Evolutionary conservation across 2,797 vertebrate species (phyloP).

Genomic region (Microchirus variegatus): DNA sequence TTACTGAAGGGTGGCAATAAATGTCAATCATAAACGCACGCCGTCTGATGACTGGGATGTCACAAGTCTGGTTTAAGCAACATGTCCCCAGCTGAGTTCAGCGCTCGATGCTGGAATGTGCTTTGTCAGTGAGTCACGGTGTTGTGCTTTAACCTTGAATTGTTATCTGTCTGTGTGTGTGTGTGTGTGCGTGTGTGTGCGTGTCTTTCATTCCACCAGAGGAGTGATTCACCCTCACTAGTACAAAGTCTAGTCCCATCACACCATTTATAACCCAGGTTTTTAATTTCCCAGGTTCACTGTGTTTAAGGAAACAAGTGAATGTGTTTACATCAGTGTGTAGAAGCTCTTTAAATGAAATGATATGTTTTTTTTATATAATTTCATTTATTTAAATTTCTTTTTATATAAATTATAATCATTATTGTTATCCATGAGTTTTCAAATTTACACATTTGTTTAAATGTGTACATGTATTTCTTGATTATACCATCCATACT

Average conservation of each 20-base stretch:
- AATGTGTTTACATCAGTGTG: too few species aligned
- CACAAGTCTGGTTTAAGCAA: constrained; percentile 34
- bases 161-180: constrained; percentile 32
- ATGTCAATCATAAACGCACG: too few species aligned
- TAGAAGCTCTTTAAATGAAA: background rate
- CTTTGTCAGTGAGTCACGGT: constrained; percentile 70
- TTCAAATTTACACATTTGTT: too few species aligned
- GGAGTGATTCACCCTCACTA: constrained; percentile 46
- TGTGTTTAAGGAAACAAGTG: constrained; percentile 22
- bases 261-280: constrained; percentile 24
- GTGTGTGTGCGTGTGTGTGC: constrained; percentile 5
- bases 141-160: constrained; percentile 47
- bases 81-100: constrained; percentile 53
- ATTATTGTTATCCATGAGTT: too few species aligned
- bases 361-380: too few species aligned
- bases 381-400: too few species aligned
- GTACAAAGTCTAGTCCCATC: constrained; percentile 33
- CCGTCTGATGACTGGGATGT: constrained; percentile 22
- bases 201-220: constrained; percentile 43
- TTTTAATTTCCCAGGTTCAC: constrained; percentile 18
- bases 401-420: too few species aligned
- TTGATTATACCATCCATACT: too few species aligned
- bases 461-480: too few species aligned
- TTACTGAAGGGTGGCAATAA: too few species aligned
- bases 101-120: constrained; percentile 54